phyloP scores from a whole-genome alignment of 2,797 vertebrate species.

The Anguilla marmorata region DNA sequence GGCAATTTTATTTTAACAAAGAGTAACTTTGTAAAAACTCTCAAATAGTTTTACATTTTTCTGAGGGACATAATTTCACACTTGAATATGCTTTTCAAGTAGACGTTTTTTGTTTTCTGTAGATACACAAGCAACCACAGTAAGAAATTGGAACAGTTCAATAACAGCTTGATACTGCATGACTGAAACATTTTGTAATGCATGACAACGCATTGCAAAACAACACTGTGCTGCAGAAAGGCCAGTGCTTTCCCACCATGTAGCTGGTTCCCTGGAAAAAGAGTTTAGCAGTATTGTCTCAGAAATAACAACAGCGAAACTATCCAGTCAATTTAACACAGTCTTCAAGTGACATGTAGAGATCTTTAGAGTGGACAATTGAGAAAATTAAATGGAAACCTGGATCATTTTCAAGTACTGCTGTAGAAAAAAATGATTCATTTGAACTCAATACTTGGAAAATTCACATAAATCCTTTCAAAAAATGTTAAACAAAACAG shows the following conservation, averaged over 20 bases:
- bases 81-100: too few species aligned
- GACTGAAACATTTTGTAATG: not conserved
- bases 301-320: constrained; percentile 12
- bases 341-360: constrained; percentile 22
- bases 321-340: constrained; percentile 30
- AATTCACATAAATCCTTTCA: not conserved
- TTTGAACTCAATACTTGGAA: constrained; percentile 12
- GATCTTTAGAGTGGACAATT: constrained; percentile 14
- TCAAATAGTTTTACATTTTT: not conserved
- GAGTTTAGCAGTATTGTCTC: not conserved
- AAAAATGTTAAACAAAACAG: not conserved
- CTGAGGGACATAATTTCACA: not conserved
- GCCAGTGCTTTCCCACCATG: not conserved
- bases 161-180: not conserved
- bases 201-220: not conserved
- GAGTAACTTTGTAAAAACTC: not conserved
- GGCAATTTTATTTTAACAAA: not conserved
- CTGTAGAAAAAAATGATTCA: constrained; percentile 14
- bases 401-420: constrained; percentile 17
- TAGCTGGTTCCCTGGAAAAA: not conserved
- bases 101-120: not conserved
- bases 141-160: not conserved
- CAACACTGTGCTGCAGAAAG: not conserved
- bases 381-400: constrained; percentile 18
- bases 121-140: not conserved